Base-by-base conservation (phyloP, 2,113 vertebrate genomes). In the Osmerus eperlanus region DNA sequence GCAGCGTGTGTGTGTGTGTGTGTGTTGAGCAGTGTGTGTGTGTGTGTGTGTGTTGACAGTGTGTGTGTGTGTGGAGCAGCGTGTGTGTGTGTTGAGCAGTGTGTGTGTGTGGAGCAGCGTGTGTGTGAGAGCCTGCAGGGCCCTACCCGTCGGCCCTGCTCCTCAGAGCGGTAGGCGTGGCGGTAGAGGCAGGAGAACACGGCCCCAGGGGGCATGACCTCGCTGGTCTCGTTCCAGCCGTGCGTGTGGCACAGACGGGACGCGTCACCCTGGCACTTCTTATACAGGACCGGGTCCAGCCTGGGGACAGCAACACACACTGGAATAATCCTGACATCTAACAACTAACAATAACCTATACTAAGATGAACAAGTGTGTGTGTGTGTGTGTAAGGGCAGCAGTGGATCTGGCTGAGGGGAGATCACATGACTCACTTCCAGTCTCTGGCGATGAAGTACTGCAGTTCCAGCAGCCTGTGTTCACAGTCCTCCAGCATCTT, bases 401-500 rank as follows among this genome's bases (percentile, higher is more conserved):
- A 36, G 32, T 6, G 7, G 32, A 4, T 36, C 32, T 36, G 32
- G 5, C 5, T 69, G 25, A 12, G 25, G 1, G 54, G n/a, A 18
- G 13, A 7, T 47, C 5, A 21, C 32, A 7, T 25, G 51, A 89
- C 95, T 89, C 77, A 96, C 94, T 95, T 96, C 96, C 94, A 96
- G 61, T 96, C 95, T 62, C 95, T 92, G 51, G 95, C 93, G 65
- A 99, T 98, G 69, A 99, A 99, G 89, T 99, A 99, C 65, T 99
- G 97, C 36, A 98, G 93, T 85, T 99, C 97, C 82, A 99, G 74
- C n/a, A 99, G 91, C 2, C 96, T 84, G 12, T 95, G 95, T 23
- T 98, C 96, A 91, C 97, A 99, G 52, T 96, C 94, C 73, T 96
- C 95, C 4, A 96, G 95, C 95, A 96, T 96, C 90, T 99, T 95